A percentile compares a stretch with the other conserved stretches of the same genome.
Conservation (phyloP, 2,888 invertebrate genomes). For the Hemistola chrysoprasaria region DNA sequence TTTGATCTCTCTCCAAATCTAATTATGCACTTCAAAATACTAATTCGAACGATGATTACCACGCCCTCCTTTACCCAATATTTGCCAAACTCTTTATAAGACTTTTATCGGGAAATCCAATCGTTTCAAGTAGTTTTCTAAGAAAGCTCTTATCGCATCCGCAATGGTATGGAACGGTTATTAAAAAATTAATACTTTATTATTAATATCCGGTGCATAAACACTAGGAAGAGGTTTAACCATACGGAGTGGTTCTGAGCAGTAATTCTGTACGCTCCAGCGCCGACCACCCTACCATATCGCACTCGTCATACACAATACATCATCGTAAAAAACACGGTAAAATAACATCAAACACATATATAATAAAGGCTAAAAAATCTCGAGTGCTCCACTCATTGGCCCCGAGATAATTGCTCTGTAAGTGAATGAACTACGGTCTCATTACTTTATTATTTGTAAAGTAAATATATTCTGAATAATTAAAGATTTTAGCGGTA, state of each 20-base stretch:
- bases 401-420: constrained; percentile 54
- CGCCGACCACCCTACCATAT: constrained; percentile 70
- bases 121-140: constrained; percentile 11
- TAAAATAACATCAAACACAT: constrained; percentile 35
- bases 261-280: constrained; percentile 63
- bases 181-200: constrained; percentile 28
- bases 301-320: constrained; percentile 59
- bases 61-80: constrained; percentile 8
- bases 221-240: constrained; percentile 57
- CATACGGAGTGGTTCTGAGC: constrained; percentile 45
- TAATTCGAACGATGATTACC: constrained; percentile 18
- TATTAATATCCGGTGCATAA: constrained; percentile 50
- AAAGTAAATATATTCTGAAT: constrained; percentile 47
- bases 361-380: constrained; percentile 29
- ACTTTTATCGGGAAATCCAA: constrained; percentile 4
- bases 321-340: constrained; percentile 27
- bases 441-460: constrained; percentile 51
- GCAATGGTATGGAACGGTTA: constrained; percentile 19
- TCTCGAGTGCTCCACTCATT: constrained; percentile 30
- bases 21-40: constrained; percentile 9
- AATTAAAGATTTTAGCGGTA: constrained; percentile 34
- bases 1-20: constrained; percentile 5
- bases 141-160: constrained; percentile 17
- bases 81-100: constrained; percentile 15
- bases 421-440: constrained; percentile 71